Conservation (phyloP, 2,113 vertebrate species). For the Pica pica region DNA sequence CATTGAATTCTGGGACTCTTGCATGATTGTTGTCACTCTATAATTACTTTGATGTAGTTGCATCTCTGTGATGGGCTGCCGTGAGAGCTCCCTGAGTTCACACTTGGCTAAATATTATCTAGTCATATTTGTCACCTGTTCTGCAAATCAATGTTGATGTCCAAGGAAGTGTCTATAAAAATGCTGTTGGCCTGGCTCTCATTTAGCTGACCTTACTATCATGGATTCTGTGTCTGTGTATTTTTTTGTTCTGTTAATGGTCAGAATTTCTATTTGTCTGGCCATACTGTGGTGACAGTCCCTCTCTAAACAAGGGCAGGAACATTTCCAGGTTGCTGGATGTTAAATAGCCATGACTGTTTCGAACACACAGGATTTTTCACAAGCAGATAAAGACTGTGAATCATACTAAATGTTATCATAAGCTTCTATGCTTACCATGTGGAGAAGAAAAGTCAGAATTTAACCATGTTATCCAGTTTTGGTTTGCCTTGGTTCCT, state of each 20-base stretch:
- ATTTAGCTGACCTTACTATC: background rate
- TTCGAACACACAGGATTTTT: background rate
- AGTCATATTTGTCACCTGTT: background rate
- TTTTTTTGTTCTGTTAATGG: background rate
- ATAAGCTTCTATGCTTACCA: background rate
- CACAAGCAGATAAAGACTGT: background rate
- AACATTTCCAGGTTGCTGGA: background rate
- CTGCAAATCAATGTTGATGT: background rate
- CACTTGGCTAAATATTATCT: background rate
- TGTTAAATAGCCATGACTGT: background rate
- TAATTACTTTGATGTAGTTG: background rate
- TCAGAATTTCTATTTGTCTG: background rate
- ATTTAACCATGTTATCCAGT: background rate
- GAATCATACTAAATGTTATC: background rate
- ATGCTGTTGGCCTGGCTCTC: background rate
- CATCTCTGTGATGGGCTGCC: background rate
- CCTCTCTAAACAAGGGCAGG: background rate
- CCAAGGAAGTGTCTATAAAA: background rate
- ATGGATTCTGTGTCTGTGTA: background rate
- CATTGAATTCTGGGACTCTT: background rate
- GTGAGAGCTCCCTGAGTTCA: background rate
- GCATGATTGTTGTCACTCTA: fast-evolving
- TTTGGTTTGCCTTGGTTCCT: background rate
- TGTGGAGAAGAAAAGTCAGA: background rate
- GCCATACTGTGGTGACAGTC: background rate